Evolutionary conservation across 1,140 invertebrate species (phyloP).

Genomic region (Eulimnadia texana): DNA sequence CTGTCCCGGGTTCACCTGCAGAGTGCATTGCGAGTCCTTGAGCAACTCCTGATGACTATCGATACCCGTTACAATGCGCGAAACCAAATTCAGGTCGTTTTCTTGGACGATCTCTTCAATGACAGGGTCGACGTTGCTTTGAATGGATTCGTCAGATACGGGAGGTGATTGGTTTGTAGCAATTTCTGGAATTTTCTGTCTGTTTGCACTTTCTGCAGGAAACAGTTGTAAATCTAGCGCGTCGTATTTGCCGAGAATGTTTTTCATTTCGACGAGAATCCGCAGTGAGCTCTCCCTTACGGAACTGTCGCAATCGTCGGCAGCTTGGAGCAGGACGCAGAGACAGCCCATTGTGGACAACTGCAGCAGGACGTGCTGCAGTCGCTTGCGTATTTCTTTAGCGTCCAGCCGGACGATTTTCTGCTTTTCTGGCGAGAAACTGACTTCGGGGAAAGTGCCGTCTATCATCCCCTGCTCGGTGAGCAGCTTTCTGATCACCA

Average conservation of each 20-base stretch:
- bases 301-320: constrained; percentile 50
- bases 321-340: constrained; percentile 1
- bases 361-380: constrained; percentile 5
- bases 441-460: constrained; percentile 53
- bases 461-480: constrained; percentile 62
- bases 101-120: constrained; percentile 39
- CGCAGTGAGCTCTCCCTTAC: constrained; percentile 43
- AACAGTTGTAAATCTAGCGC: constrained; percentile 26
- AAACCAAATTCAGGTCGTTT: constrained; percentile 41
- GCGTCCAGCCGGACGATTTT: constrained; percentile 40
- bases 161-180: not conserved
- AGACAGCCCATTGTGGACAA: constrained; percentile 4
- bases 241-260: constrained; percentile 42
- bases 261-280: constrained; percentile 39
- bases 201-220: no score
- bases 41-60: not conserved
- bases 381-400: constrained; percentile 2
- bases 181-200: no score
- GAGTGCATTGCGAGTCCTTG: not conserved
- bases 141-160: not conserved
- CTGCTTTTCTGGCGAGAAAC: constrained; percentile 56
- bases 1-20: not conserved
- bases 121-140: constrained; percentile 22
- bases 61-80: constrained; percentile 15
- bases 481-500: constrained; percentile 45